Percentiles rank a stretch among this genome's conserved stretches.
phyloP scores from a whole-genome alignment of 2,888 invertebrate species.

The Pheosia tremula region DNA sequence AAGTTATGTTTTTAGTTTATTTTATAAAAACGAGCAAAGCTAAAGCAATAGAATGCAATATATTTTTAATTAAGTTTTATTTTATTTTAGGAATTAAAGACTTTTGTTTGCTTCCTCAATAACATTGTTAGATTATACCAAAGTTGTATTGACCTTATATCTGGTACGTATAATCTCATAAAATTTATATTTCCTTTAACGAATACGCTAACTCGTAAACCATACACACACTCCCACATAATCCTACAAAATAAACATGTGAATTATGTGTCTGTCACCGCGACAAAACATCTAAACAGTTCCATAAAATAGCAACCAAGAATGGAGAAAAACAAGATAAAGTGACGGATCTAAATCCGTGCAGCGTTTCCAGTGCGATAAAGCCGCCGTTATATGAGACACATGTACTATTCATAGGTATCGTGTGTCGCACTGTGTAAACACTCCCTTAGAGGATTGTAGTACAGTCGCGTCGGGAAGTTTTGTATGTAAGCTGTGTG shows the following conservation, averaged over 20 bases:
- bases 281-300: conserved; percentile 3
- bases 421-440: conserved; percentile 24
- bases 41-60: no score
- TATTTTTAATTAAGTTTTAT: no score
- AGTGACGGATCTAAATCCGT: conserved; percentile 25
- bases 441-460: conserved; percentile 27
- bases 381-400: conserved; percentile 32
- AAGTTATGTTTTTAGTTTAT: no score
- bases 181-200: no score
- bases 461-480: background rate
- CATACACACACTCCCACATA: conserved; percentile 19
- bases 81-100: no score
- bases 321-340: conserved; percentile 22
- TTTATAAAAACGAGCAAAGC: no score
- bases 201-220: no score
- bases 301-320: conserved; percentile 10
- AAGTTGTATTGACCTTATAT: no score
- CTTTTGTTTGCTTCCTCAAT: no score
- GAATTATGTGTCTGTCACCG: conserved; percentile 10
- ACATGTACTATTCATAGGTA: conserved; percentile 37
- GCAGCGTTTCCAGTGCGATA: conserved; percentile 28
- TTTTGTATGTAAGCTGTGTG: background rate
- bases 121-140: no score
- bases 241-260: conserved; percentile 13
- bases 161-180: no score